Evolutionary conservation across 2,888 invertebrate genomes (phyloP).

Genomic region (Agonopterix subpropinquella): DNA sequence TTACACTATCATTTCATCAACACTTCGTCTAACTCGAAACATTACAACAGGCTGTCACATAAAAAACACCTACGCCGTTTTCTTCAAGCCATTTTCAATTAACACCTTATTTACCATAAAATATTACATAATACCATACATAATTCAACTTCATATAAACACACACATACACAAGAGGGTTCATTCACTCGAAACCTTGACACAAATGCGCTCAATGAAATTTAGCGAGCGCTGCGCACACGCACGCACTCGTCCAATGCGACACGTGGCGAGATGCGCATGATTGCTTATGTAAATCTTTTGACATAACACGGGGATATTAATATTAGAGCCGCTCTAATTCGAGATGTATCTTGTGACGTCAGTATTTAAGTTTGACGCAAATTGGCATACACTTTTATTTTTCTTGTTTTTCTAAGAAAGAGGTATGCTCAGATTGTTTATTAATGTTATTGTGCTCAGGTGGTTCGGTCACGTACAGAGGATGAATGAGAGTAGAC

Average conservation of each 20-base stretch:
- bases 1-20: too few species aligned
- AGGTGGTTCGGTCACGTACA: too few species aligned
- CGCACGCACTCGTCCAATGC: neutral
- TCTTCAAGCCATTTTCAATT: neutral
- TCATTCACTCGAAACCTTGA: constrained; percentile 58
- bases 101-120: neutral
- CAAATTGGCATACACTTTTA: too few species aligned
- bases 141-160: neutral
- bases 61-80: too few species aligned
- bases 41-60: too few species aligned
- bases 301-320: constrained; percentile 24
- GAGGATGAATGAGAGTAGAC: too few species aligned
- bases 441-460: too few species aligned
- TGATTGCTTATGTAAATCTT: constrained; percentile 31
- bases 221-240: constrained; percentile 29
- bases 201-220: constrained; percentile 38
- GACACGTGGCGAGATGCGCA: constrained; percentile 20
- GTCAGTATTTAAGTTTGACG: too few species aligned
- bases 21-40: too few species aligned
- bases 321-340: neutral
- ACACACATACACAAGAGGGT: constrained; percentile 24
- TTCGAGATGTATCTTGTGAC: too few species aligned
- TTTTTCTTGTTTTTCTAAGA: too few species aligned
- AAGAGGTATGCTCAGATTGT: too few species aligned
- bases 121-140: neutral